Evolutionary conservation across 2,888 invertebrate species (phyloP), one percentile per base, ranked within the genome.

Genomic region (Hoplodrina ambigua): DNA sequence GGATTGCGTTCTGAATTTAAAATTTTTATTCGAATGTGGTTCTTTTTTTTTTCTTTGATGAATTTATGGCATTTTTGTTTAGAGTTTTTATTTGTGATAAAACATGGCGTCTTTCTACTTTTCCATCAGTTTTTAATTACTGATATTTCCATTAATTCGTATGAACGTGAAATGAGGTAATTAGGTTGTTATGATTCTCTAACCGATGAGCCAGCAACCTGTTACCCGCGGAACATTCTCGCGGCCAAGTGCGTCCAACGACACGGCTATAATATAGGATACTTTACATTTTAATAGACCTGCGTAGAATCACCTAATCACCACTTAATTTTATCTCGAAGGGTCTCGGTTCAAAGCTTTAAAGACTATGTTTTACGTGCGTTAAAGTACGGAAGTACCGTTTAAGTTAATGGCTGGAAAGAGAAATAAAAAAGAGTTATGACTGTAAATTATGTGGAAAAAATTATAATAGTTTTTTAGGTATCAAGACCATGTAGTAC

Each of bases 151-250:
- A 37, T 30, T 15, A n/a, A 13, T 49, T 46, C 8, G 41, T 13
- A 46, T 50, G 41, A 11, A 41, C 5, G 1, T 63, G 41, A 66
- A 82, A 72, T 61, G 65, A 64, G 73, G 70, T 46, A 80, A 72
- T 75, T 60, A 72, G 75, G 75, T 78, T 77, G 78, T 75, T 78
- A 73, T 80, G 76, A 61, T 78, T 77, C 66, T 80, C 61, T 57
- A 60, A 17, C n/a, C 64, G 57, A 77, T 70, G 74, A 54, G 69
- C 41, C 33, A 54, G 55, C 57, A 72, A 83, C 82, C 79, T 69
- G 82, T 82, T 72, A 68, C 46, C 30, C 19, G 33, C 63, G 19
- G 56, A 69, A 68, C 84, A 71, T 80, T 80, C 74, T 70, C 75
- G 72, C 44, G 52, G 62, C 33, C 55, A 68, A 69, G 68, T 70